These are phyloP conservation scores for Yponomeuta plumbellus DNA, from an alignment of 2,888 invertebrate genomes.

Conservation along the genomic window DNA sequence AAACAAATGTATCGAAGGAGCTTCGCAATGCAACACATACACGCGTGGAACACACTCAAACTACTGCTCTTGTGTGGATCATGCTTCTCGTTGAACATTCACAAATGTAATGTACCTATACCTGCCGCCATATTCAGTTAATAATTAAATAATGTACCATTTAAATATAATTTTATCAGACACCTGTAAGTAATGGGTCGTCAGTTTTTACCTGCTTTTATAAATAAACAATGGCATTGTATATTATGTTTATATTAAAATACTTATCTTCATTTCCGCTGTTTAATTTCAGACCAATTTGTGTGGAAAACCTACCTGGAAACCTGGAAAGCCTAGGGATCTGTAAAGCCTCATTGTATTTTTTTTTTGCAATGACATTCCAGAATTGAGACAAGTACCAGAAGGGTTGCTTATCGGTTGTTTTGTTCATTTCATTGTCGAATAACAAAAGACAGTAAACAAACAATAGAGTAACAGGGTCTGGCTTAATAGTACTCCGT, in stretches of 20 bases:
- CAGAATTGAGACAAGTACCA: not conserved
- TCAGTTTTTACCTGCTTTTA: conserved; percentile 72
- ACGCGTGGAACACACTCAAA: too few species aligned
- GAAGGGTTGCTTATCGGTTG: conserved; percentile 5
- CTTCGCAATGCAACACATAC: too few species aligned
- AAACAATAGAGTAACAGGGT: conserved; percentile 7
- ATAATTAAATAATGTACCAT: not conserved
- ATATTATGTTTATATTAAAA: conserved; percentile 75
- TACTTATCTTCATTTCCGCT: conserved; percentile 42
- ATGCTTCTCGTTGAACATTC: conserved; percentile 1
- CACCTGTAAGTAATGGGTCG: conserved; percentile 23
- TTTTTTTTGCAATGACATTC: too few species aligned
- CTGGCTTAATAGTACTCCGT: not conserved
- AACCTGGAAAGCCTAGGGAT: not conserved
- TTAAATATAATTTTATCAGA: conserved; percentile 5
- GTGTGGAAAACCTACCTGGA: not conserved
- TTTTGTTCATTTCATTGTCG: conserved; percentile 5
- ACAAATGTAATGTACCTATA: not conserved
- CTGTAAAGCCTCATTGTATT: too few species aligned
- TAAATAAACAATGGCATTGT: conserved; percentile 65
- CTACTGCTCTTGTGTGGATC: too few species aligned
- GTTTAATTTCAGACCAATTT: conserved; percentile 31
- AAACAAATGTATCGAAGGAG: too few species aligned
- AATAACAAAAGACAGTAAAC: conserved; percentile 12
- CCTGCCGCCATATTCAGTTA: conserved; percentile 9